Base-by-base conservation (phyloP, 2,797 vertebrate species). In the Ctenosaura bakeri region DNA sequence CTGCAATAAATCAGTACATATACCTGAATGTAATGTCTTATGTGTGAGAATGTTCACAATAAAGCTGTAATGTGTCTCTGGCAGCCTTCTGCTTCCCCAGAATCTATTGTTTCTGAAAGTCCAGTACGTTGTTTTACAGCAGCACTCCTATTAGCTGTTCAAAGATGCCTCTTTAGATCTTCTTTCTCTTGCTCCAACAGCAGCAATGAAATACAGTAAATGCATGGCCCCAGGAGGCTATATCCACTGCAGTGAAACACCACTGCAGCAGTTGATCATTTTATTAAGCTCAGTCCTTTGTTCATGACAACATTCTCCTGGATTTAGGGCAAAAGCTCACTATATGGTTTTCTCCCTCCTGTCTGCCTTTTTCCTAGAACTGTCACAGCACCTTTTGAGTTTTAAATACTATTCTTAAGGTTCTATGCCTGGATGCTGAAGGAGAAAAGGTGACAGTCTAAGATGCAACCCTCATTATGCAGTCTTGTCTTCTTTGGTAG, bases 41-140 rank as follows among this genome's bases (percentile, higher is more conserved):
- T 86, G 26, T 38, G 6, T 20, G 38, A 0, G 0, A 18, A 73
- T 52, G 7, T 7, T 66, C 77, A 18, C 38, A 13, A 38, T 3
- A 74, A 74, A 16, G 14, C 35, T 38, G 52, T 4, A 1, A 46
- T 85, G 16, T 79, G 29, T 83, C 29, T 81, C 54, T 32, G 18
- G 86, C 18, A 0, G 0, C 35, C 56, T 90, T n/a, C 46, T 10
- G 52, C 24, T 38, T 54, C 18, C 22, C 26, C 78, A 84, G 79
- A 86, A 84, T 16, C 1, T 2, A 56, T 85, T 87, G 59, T 35
- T 35, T 54, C 50, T 76, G 35, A 85, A 80, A 91, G 87, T 92
- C 77, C 84, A 76, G 50, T 81, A 29, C 83, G 88, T 87, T 86
- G 2, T 90, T 69, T 69, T 94, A 94, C 82, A 88, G 69, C 81